Evolutionary conservation across 1,140 invertebrate species (phyloP), one percentile per base, ranked within the genome.

Genomic region (Zaprionus kolodkinae): DNA sequence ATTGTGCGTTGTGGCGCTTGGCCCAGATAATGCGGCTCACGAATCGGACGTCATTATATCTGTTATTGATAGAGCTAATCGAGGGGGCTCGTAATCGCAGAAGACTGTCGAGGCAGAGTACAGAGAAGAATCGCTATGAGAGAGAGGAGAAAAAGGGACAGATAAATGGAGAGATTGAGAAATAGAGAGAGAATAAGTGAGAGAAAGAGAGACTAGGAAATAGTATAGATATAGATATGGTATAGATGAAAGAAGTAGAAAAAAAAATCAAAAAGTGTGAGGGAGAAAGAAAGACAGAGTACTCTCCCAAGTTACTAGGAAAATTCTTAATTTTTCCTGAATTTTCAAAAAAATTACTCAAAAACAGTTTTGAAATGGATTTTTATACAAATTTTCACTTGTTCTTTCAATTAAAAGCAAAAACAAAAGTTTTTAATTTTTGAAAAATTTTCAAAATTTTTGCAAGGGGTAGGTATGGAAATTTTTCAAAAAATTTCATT

Each of bases 21-120:
- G 52, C 27, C 33, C 52, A 48, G 81, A 83, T 87, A 87, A 74
- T 54, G 57, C 9, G 17, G 25, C 21, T 43, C 6, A 30, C 43
- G 65, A 69, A 65, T 65, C 63, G 59, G 45, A 61, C 69, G 70
- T 74, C 73, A 76, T 50, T 25, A 61, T 36, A 66, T 55, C 59
- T 40, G 43, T 10, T 50, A 21, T 63, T 60, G 68, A 76, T 68
- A 64, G 10, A 30, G 10, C 27, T 69, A 73, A 69, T 73, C 71
- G 52, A 68, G 25, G 30, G 61, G 63, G 60, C 67, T 61, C 33
- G 40, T 21, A 27, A n/a, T n/a, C n/a, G 1, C 10, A 15, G 45
- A 10, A 21, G 59, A 36, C 45, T 50, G 10, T 57, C 5, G 38
- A 71, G 56, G 45, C 33, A 15, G 40, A 7, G n/a, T 45, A 15